phyloP scores from a whole-genome alignment of 2,888 invertebrate genomes.

The Perithous albicinctus region DNA sequence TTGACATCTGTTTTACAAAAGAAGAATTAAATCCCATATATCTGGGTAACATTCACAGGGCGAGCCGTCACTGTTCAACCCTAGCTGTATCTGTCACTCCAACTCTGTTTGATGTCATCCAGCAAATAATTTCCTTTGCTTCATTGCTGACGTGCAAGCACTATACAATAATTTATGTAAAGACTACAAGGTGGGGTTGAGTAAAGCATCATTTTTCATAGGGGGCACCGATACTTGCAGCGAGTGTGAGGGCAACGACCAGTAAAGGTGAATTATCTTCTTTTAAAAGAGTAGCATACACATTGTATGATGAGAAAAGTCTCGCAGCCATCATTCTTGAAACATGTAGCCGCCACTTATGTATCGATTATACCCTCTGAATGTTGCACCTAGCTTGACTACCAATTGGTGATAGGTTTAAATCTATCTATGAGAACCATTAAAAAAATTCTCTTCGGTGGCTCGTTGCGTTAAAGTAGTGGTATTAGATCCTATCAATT shows the following conservation, averaged over 20 bases:
- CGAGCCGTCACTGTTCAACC: too few species aligned
- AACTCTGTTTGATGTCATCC: too few species aligned
- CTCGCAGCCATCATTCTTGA: neutral
- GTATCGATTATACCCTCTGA: slow-evolving; percentile 3
- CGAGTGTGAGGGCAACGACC: neutral
- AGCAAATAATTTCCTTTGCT: neutral
- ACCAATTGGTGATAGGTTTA: slow-evolving; percentile 1
- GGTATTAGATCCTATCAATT: neutral
- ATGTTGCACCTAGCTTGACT: neutral
- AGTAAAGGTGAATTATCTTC: neutral
- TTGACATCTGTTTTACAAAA: too few species aligned
- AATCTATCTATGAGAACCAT: neutral
- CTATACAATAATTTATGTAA: neutral
- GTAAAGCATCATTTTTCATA: neutral
- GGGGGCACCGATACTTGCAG: neutral
- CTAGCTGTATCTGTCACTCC: too few species aligned
- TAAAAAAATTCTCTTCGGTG: neutral
- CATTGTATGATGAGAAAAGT: neutral
- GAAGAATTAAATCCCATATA: neutral
- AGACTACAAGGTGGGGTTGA: neutral
- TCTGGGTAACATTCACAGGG: neutral
- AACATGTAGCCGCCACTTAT: slow-evolving; percentile 7
- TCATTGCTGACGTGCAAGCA: neutral
- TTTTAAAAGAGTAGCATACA: neutral
- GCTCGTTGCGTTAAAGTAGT: neutral